These are phyloP conservation scores for Liasis olivaceus DNA, from an alignment of 2,797 vertebrate genomes.

Conservation along the genomic window DNA sequence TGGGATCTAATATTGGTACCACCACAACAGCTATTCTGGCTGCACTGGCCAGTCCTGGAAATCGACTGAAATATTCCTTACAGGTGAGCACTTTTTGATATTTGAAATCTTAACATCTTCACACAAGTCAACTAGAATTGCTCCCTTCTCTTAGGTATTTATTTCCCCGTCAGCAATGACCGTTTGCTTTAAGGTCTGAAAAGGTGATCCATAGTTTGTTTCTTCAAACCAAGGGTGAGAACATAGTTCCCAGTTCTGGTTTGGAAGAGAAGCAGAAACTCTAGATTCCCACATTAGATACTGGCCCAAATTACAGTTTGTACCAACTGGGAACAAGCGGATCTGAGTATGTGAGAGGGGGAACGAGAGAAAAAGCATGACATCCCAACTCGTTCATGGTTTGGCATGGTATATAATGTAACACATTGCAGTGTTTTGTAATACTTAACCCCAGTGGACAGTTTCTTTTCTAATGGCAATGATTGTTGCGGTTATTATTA, in stretches of 20 bases:
- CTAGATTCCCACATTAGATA: neutral
- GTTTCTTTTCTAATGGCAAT: neutral
- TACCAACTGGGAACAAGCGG: neutral
- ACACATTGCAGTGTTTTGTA: neutral
- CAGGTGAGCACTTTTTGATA: constrained; percentile 80
- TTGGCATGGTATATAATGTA: neutral
- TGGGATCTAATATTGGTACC: constrained; percentile 96
- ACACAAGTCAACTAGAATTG: neutral
- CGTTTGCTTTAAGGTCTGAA: neutral
- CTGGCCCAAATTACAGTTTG: neutral
- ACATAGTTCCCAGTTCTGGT: neutral
- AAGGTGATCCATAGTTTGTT: neutral
- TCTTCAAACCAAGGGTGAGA: neutral
- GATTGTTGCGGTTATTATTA: neutral
- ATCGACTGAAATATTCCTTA: constrained; percentile 81
- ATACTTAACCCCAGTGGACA: neutral
- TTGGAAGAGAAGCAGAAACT: neutral
- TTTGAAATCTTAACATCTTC: neutral
- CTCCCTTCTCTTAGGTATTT: no score
- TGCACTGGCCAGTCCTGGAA: constrained; percentile 89
- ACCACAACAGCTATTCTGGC: constrained; percentile 96
- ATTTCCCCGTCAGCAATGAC: neutral
- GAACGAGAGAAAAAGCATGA: neutral
- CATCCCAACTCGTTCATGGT: neutral
- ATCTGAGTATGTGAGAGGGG: neutral